Evolutionary conservation across 2,797 vertebrate species (phyloP).

Genomic region (Sciurus vulgaris): DNA sequence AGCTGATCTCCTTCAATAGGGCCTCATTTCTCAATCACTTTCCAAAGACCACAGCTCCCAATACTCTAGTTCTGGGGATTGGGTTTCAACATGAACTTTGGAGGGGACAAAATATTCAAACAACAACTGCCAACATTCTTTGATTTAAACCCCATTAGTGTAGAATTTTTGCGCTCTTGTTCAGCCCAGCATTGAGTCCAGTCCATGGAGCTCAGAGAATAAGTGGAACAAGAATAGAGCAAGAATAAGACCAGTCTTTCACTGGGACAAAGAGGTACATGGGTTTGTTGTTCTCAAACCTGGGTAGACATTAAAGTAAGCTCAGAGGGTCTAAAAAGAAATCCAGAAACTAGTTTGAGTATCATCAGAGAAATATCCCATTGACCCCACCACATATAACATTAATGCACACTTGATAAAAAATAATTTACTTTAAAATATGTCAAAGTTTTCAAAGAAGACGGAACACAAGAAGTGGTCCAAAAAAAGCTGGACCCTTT

Average conservation of each 20-base stretch:
- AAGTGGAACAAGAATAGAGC: background rate
- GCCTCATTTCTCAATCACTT: background rate
- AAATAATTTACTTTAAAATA: constrained; percentile 12
- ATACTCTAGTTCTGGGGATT: background rate
- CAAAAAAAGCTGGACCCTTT: background rate
- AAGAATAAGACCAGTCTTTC: background rate
- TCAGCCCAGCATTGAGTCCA: background rate
- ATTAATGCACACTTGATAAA: background rate
- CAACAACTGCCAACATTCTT: background rate
- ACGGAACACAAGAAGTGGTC: background rate
- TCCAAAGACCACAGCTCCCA: background rate
- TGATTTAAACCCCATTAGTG: background rate
- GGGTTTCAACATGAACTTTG: background rate
- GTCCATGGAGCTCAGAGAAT: background rate
- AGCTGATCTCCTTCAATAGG: background rate
- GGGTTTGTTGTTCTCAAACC: background rate
- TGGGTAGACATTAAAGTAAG: background rate
- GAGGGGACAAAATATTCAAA: background rate
- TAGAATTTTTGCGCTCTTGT: background rate
- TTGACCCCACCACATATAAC: background rate
- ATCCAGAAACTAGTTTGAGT: background rate
- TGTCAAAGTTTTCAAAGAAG: background rate
- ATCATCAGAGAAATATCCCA: background rate
- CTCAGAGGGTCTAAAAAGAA: background rate
- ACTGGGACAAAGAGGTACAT: background rate